Evolutionary conservation across 2,113 vertebrate species (phyloP).

Genomic region (Nicator chloris): DNA sequence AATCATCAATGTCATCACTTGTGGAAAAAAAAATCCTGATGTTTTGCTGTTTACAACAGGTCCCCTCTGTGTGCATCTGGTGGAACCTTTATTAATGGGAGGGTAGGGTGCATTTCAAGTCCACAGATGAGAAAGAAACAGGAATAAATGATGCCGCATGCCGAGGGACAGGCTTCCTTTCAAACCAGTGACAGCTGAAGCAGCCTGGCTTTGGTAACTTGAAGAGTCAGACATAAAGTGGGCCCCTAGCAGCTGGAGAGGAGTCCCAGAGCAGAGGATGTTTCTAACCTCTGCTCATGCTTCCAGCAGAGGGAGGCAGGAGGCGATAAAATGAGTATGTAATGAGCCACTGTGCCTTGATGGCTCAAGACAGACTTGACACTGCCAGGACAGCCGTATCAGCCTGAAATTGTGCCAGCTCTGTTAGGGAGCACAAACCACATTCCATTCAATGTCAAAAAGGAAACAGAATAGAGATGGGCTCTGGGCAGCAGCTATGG

Average conservation of each 20-base stretch:
- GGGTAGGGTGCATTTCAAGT: background rate
- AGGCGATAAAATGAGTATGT: background rate
- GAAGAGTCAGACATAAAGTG: slow-evolving; percentile 8
- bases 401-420: background rate
- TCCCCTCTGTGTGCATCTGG: background rate
- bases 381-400: slow-evolving; percentile 19
- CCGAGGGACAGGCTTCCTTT: background rate
- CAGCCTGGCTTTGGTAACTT: background rate
- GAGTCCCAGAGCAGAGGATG: background rate
- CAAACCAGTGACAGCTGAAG: slow-evolving; percentile 13
- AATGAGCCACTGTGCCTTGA: background rate
- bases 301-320: background rate
- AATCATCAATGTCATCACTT: fast-evolving
- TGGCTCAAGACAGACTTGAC: slow-evolving; percentile 8
- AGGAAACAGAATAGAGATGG: background rate
- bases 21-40: background rate
- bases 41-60: background rate
- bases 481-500: background rate
- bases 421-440: background rate
- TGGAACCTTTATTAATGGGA: background rate
- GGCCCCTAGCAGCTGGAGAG: background rate
- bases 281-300: slow-evolving; percentile 41
- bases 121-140: background rate
- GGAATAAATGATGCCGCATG: background rate
- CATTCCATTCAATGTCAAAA: background rate